phyloP scores from a whole-genome alignment of 2,888 invertebrate species.

The Lithosia quadra region DNA sequence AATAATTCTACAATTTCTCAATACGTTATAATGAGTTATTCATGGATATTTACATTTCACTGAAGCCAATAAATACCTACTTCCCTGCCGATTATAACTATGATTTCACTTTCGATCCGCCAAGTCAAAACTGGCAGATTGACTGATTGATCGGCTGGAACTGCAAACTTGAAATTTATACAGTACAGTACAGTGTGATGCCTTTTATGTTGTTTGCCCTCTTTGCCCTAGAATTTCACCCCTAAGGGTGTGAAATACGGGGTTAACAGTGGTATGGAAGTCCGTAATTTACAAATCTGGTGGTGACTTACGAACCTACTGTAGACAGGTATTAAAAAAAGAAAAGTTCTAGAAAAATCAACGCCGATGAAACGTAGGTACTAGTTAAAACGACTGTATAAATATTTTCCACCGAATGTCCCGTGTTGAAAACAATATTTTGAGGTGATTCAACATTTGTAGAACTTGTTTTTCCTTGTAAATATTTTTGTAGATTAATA shows the following conservation, averaged over 20 bases:
- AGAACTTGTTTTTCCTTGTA: constrained; percentile 2
- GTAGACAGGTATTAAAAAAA: not conserved
- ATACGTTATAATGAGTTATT: not conserved
- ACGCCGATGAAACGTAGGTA: not conserved
- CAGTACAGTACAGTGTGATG: no score
- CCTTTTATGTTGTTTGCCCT: not conserved
- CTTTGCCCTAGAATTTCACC: not conserved
- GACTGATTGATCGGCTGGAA: not conserved
- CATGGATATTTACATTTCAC: not conserved
- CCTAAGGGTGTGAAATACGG: not conserved
- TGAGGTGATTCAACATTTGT: not conserved
- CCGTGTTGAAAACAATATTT: not conserved
- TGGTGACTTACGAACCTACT: not conserved
- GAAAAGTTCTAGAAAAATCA: not conserved
- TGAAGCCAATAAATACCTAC: no score
- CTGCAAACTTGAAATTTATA: not conserved
- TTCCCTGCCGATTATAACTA: no score
- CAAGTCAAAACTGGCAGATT: not conserved
- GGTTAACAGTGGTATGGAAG: not conserved
- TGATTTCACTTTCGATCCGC: not conserved
- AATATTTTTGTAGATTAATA: not conserved
- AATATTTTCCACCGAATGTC: not conserved
- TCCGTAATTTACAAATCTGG: not conserved
- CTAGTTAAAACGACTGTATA: not conserved
- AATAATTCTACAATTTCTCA: not conserved